Evolutionary conservation across 2,888 invertebrate genomes (phyloP), one percentile per base, ranked within the genome.

Genomic region (Melikaiella ostensackeni): DNA sequence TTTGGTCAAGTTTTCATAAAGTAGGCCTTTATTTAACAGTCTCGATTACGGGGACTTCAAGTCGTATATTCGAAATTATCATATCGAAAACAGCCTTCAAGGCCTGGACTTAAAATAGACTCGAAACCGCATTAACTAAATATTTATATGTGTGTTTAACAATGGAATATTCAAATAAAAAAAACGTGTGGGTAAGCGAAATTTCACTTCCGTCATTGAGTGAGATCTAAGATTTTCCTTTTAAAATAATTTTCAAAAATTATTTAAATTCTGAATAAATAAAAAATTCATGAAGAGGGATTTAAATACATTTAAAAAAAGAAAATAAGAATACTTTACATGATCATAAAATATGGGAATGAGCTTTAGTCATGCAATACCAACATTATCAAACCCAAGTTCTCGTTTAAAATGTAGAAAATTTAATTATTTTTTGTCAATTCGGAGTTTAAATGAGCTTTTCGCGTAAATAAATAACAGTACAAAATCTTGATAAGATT

Each of bases 71-170:
- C 50, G 21, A 30, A 70, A 70, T 70, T 50, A 70, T 50, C 70
- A 50, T 50, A 70, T 50, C 50, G 46, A 70, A 70, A 70, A 50
- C 50, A 70, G 70, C 13, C 19, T 33, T 70, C 30, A 33, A 70
- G 70, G 50, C n/a, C 46, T 30, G 9, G n/a, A 50, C 50, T 70
- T 70, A 33, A 50, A 70, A 70, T 70, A 70, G 46, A 50, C 27
- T 27, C 6, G 5, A 19, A 70, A 19, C 46, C 24, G 5, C 27
- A 16, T 70, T 21, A 70, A 30, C 50, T 70, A 21, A 50, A 70
- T 46, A 46, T 70, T 50, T 50, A 64, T 38, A 42, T 42, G 38
- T 46, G 42, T 50, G 50, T 30, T 46, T 70, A 70, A 70, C 46
- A 30, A 46, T 50, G 27, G 46, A 46, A 70, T n/a, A 50, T 50